These are phyloP conservation scores for Austrofundulus limnaeus DNA, from an alignment of 2,113 vertebrate species.

Conservation along the genomic window DNA sequence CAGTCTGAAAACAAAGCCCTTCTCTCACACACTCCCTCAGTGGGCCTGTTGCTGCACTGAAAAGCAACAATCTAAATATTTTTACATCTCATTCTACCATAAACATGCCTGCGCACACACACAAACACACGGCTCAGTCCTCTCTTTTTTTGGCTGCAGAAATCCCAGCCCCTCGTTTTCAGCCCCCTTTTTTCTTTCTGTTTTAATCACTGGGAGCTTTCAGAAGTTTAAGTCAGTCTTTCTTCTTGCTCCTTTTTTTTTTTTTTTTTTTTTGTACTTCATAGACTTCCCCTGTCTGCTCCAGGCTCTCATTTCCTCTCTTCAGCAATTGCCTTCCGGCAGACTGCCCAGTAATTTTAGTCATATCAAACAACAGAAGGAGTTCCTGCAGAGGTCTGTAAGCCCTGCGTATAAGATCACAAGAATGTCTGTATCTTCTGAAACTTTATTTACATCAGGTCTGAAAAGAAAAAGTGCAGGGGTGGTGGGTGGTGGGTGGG, in stretches of 20 bases:
- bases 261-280: too few species aligned
- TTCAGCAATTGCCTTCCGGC: constrained; percentile 55
- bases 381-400: constrained; percentile 55
- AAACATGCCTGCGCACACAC: constrained; percentile 25
- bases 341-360: constrained; percentile 60
- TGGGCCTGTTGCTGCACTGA: constrained; percentile 1
- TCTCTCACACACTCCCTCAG: background rate
- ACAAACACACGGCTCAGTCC: constrained; percentile 4
- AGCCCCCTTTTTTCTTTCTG: constrained; percentile 59
- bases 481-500: background rate
- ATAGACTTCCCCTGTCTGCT: constrained; percentile 54
- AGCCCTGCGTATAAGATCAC: constrained; percentile 47
- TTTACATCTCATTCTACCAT: constrained; percentile 12
- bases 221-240: constrained; percentile 47
- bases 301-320: constrained; percentile 72
- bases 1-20: constrained; percentile 30
- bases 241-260: constrained; percentile 38
- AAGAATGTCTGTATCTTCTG: constrained; percentile 67
- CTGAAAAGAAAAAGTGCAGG: constrained; percentile 38
- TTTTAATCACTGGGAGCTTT: constrained; percentile 62
- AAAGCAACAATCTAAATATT: constrained; percentile 8
- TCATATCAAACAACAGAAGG: constrained; percentile 60
- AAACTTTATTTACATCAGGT: constrained; percentile 41
- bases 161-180: constrained; percentile 53
- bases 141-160: constrained; percentile 21